Evolutionary conservation across 2,797 vertebrate genomes (phyloP).

Genomic region (Microctenopoma lineatum): DNA sequence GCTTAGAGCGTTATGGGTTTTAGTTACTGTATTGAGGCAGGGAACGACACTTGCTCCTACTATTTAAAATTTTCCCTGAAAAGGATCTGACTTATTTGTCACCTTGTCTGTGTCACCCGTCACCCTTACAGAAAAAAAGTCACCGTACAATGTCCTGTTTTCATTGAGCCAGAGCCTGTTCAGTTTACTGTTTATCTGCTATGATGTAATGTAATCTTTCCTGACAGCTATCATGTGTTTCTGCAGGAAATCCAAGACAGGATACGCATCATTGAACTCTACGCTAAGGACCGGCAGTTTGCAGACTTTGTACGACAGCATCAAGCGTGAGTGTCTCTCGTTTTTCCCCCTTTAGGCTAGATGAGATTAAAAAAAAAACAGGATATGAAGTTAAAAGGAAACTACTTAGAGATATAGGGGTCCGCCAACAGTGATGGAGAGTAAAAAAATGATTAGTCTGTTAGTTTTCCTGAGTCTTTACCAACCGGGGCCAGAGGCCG

Average conservation of each 20-base stretch:
- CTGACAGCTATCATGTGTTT: conserved; percentile 48
- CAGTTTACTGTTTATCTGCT: conserved; percentile 42
- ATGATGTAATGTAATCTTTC: conserved; percentile 39
- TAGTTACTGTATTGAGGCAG: neutral
- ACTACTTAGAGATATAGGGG: conserved; percentile 42
- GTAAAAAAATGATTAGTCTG: conserved; percentile 15
- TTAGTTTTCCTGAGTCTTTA: conserved; percentile 43
- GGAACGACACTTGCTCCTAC: neutral
- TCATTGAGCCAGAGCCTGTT: conserved; percentile 24
- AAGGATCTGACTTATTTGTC: neutral
- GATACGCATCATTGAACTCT: conserved; percentile 95
- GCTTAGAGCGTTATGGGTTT: neutral
- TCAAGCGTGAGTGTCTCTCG: conserved; percentile 87
- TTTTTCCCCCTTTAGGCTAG: conserved; percentile 15
- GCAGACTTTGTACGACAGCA: conserved; percentile 93
- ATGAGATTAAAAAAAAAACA: conserved; percentile 49
- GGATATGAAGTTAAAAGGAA: conserved; percentile 32
- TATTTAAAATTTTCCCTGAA: conserved; percentile 1
- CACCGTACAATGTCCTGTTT: conserved; percentile 21
- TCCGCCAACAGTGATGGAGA: conserved; percentile 17
- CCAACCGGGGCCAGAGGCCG: conserved; percentile 39
- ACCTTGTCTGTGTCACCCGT: neutral
- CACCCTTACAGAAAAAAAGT: neutral
- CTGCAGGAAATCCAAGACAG: conserved; percentile 96
- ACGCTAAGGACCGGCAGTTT: conserved; percentile 94